Evolutionary conservation across 2,797 vertebrate genomes (phyloP).

Genomic region (Cynodonichthys magdalenae): DNA sequence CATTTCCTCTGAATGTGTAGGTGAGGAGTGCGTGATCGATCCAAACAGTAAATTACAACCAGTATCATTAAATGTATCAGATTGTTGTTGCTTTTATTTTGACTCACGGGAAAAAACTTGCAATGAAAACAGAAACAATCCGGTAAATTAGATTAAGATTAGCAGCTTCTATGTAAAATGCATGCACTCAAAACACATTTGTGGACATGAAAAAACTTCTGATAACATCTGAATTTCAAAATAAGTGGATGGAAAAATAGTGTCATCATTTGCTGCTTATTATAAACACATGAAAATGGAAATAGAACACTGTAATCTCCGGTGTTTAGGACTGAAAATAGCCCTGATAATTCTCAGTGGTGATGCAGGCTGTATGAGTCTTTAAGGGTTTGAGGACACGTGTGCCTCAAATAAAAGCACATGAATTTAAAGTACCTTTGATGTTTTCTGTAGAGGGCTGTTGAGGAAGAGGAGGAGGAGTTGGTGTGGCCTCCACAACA

Average conservation of each 20-base stretch:
- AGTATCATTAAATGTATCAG: not conserved
- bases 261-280: not conserved
- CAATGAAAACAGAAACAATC: not conserved
- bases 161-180: not conserved
- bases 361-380: not conserved
- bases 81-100: not conserved
- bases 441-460: constrained; percentile 27
- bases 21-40: too few species aligned
- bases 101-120: not conserved
- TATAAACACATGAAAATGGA: not conserved
- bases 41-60: not conserved
- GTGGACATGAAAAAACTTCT: not conserved
- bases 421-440: constrained; percentile 45
- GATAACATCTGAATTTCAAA: not conserved
- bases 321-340: not conserved
- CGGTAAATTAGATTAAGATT: not conserved
- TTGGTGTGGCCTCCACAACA: constrained; percentile 25
- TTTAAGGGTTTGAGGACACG: not conserved
- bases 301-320: not conserved
- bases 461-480: constrained; percentile 5
- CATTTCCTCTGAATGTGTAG: not conserved
- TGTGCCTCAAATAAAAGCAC: not conserved
- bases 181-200: not conserved
- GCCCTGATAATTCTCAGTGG: not conserved
- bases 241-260: not conserved